Base-by-base conservation (phyloP, 1,140 invertebrate species). In the Papilio glaucus region DNA sequence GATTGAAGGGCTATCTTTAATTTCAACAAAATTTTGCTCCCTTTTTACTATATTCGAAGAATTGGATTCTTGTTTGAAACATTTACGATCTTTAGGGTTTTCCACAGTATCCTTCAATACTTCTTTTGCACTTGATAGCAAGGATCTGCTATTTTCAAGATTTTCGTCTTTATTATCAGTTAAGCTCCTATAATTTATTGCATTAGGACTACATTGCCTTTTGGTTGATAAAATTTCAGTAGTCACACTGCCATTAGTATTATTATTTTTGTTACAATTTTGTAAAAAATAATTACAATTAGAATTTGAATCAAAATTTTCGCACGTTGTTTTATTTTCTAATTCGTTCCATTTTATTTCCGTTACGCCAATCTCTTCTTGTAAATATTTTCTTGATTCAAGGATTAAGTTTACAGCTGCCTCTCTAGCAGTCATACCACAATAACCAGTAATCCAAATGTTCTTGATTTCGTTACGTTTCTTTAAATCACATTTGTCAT, bases 361-460 rank as follows among this genome's bases (percentile, higher is more conserved):
- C 21, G 84, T 85, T 1, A 95, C 91, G 6, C 95, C 95, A 71
- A 96, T 94, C 89, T 96, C 95, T 71, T 92, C 82, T 84, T 96
- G 91, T 5, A 97, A 88, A 89, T 95, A 95, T 75, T 93, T 92
- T 81, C 97, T 95, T 15, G 98, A 98, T 93, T 98, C 97, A 39
- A 94, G 79, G 41, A 99, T 96, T 4, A 99, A 94, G 63, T 97
- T 93, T 72, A 94, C 84, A 18, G 98, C 97, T 15, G 98, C 98
- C 91, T 98, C 96, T 73, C 93, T 94, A 53, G 97, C 96, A 41
- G 97, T 98, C 71, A 99, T 93, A 21, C 96, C 97, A 83, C 96
- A 95, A 87, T 95, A 95, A 13, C 98, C 98, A 1, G 96, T 97
- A 24, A 99, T 95, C 94, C 97, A 98, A 72, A 98, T 94, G 81